Conservation (phyloP, 1,140 invertebrate genomes). For the Drosophila serrata region DNA sequence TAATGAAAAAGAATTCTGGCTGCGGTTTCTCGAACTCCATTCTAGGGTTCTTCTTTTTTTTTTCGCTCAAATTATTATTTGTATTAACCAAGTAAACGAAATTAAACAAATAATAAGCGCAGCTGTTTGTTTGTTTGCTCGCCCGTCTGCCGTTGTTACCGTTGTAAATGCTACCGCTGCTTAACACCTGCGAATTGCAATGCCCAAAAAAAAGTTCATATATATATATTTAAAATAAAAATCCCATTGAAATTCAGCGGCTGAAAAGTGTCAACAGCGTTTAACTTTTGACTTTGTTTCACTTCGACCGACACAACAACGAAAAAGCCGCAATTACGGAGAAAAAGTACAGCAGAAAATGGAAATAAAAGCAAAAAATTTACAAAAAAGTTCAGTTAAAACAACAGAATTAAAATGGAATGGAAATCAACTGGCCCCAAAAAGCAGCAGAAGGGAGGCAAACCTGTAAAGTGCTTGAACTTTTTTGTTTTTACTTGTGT, state of each 20-base stretch:
- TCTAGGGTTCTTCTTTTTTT: background rate
- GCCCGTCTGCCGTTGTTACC: slow-evolving; percentile 5
- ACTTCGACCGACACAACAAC: slow-evolving; percentile 4
- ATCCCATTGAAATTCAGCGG: slow-evolving; percentile 33
- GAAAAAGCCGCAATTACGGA: slow-evolving; percentile 31
- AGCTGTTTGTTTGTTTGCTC: slow-evolving; percentile 43
- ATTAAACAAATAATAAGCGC: slow-evolving; percentile 58
- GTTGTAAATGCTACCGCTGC: slow-evolving; percentile 20
- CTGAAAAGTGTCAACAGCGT: slow-evolving; percentile 44
- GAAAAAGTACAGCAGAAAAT: slow-evolving; percentile 34
- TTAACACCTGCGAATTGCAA: slow-evolving; percentile 65
- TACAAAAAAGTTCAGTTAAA: slow-evolving; percentile 51
- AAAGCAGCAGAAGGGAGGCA: slow-evolving; percentile 14
- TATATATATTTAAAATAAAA: background rate
- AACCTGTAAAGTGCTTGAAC: slow-evolving; percentile 77
- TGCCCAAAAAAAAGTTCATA: slow-evolving; percentile 31
- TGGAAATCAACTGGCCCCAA: slow-evolving; percentile 50
- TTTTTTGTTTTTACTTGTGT: slow-evolving; percentile 45
- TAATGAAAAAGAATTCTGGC: slow-evolving; percentile 25
- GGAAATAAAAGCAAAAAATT: slow-evolving; percentile 32
- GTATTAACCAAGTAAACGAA: slow-evolving; percentile 39
- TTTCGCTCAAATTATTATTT: slow-evolving; percentile 12
- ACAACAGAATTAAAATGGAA: slow-evolving; percentile 40
- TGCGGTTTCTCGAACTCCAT: slow-evolving; percentile 5
- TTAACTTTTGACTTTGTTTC: slow-evolving; percentile 47